Evolutionary conservation across 2,113 vertebrate genomes (phyloP).

Genomic region (Cygnus atratus): DNA sequence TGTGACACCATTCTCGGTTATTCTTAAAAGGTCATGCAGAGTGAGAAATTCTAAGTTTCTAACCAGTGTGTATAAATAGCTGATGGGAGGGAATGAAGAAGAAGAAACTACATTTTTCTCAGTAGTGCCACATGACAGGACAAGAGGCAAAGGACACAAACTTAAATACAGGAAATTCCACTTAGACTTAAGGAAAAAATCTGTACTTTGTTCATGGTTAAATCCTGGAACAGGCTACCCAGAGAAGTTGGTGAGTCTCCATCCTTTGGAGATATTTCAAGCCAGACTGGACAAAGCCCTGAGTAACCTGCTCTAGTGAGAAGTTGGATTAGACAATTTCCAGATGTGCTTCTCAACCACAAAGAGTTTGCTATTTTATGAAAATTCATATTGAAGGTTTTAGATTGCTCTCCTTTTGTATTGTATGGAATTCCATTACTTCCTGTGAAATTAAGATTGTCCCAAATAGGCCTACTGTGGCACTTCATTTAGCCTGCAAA

Average conservation of each 20-base stretch:
- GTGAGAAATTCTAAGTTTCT: neutral
- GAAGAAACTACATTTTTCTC: neutral
- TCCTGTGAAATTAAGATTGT: neutral
- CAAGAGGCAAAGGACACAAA: neutral
- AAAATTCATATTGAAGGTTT: neutral
- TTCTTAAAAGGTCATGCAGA: neutral
- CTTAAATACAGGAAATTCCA: neutral
- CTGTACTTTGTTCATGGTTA: neutral
- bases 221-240: neutral
- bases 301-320: neutral
- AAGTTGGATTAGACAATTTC: neutral
- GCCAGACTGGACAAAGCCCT: neutral
- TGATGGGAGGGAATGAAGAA: neutral
- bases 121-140: neutral
- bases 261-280: neutral
- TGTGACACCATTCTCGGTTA: neutral
- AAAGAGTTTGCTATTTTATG: neutral
- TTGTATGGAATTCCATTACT: neutral
- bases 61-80: neutral
- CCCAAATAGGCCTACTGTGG: neutral
- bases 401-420: neutral
- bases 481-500: slow-evolving; percentile 15
- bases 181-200: neutral
- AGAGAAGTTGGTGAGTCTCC: neutral
- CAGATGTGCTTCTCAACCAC: neutral